Base-by-base conservation (phyloP, 2,113 vertebrate species). In the Perca schrenkii region DNA sequence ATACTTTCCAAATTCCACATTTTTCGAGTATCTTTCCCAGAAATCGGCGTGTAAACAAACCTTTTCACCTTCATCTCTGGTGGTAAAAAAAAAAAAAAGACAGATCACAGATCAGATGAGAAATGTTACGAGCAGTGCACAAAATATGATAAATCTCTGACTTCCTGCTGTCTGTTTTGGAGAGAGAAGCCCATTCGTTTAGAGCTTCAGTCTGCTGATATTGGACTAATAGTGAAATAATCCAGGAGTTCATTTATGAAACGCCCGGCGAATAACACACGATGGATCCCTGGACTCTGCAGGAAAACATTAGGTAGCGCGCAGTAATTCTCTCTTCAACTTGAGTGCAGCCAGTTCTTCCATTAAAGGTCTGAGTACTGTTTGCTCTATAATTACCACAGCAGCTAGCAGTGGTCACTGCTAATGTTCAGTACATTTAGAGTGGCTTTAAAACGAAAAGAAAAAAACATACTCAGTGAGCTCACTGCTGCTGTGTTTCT, bases 361-460 rank as follows among this genome's bases (percentile, higher is more conserved):
- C 82, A 91, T 91, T 90, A 87, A 78, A 86, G 85, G 60, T 49
- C 80, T 17, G 80, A 34, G 82, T 76, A 79, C 75, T 88, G 78
- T 86, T 84, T 84, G 80, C 90, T 84, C 77, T 81, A 68, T 89
- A 84, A 89, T 92, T 86, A 90, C 88, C 70, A 19, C 69, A 50
- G 86, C 82, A 71, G 77, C 77, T 64, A 19, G 36, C 58, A 82
- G 47, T 5, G 60, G 65, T 21, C 62, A 21, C 65, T 8, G 84
- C 79, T 85, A 81, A 87, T 86, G 77, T 68, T 36, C 52, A 31
- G 28, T 22, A 67, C 61, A 82, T 85, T 82, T 82, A 79, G 85
- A 88, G 83, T 65, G 61, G 65, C 71, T 81, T 78, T 54, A 54
- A 54, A 54, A 34, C 40, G 1, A 8, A 8, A 19, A 43, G 67